phyloP scores from a whole-genome alignment of 2,113 vertebrate genomes.

The Nannospalax galili region DNA sequence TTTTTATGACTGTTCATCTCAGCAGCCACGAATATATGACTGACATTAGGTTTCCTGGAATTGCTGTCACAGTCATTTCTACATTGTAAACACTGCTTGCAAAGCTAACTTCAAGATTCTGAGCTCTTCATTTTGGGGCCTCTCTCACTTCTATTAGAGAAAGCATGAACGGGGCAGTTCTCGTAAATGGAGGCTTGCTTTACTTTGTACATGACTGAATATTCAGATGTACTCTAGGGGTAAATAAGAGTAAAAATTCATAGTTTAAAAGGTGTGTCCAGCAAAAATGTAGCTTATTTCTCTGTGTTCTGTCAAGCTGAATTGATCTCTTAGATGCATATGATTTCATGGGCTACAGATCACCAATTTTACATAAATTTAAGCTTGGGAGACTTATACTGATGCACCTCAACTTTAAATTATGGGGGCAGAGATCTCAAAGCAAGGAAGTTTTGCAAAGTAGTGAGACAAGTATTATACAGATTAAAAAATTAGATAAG shows the following conservation, averaged over 20 bases:
- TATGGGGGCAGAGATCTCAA: neutral
- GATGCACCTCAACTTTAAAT: neutral
- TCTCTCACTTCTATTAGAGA: neutral
- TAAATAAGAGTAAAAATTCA: slow-evolving; percentile 32
- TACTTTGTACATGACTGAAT: slow-evolving; percentile 31
- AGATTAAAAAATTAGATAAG: neutral
- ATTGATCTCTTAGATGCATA: slow-evolving; percentile 40
- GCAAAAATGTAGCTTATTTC: neutral
- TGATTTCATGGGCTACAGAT: slow-evolving; percentile 60
- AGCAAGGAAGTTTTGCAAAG: neutral
- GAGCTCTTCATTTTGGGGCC: neutral
- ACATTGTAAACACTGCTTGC: slow-evolving; percentile 6
- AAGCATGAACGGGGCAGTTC: neutral
- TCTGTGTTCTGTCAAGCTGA: slow-evolving; percentile 53
- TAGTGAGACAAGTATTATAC: neutral
- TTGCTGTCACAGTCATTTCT: slow-evolving; percentile 18
- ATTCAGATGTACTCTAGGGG: slow-evolving; percentile 10
- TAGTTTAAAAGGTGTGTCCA: slow-evolving; percentile 1
- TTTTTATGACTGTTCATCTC: slow-evolving; percentile 72
- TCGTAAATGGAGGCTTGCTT: neutral
- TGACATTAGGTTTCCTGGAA: slow-evolving; percentile 66
- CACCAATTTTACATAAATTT: slow-evolving; percentile 33
- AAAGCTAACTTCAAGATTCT: neutral
- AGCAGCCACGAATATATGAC: slow-evolving; percentile 54
- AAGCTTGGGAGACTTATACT: slow-evolving; percentile 10